These are phyloP conservation scores for Datnioides undecimradiatus DNA, from an alignment of 2,113 vertebrate species.

Conservation along the genomic window DNA sequence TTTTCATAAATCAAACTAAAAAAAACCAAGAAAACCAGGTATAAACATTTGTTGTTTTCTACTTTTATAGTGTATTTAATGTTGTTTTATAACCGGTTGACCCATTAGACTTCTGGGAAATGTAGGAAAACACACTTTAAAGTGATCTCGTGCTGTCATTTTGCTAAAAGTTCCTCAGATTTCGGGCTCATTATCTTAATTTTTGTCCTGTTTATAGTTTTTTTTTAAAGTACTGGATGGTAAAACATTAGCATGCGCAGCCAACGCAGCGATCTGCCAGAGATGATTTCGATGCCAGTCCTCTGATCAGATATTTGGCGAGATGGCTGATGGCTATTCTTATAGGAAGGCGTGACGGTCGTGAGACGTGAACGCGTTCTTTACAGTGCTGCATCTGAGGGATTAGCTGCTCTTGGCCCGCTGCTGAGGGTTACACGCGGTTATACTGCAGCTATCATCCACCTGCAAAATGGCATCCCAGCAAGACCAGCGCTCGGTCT, in stretches of 20 bases:
- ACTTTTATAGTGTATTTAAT: too few relatives aligned
- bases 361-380: constrained; percentile 21
- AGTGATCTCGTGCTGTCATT: too few relatives aligned
- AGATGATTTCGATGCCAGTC: constrained; percentile 42
- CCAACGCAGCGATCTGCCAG: constrained; percentile 5
- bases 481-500: constrained; percentile 29
- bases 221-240: not conserved
- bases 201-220: not conserved
- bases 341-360: constrained; percentile 8
- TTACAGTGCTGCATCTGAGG: constrained; percentile 31
- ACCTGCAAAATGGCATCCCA: constrained; percentile 52
- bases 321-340: constrained; percentile 34
- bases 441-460: constrained; percentile 33
- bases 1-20: too few relatives aligned
- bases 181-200: not conserved
- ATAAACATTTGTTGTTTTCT: too few relatives aligned
- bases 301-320: constrained; percentile 45
- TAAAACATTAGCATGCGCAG: not conserved
- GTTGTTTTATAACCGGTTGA: not conserved
- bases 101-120: not conserved
- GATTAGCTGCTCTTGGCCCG: constrained; percentile 52
- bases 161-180: not conserved
- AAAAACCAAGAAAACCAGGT: too few relatives aligned
- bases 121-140: not conserved
- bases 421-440: constrained; percentile 18